Conservation (phyloP, 2,113 vertebrate species). For the Taxidea taxus region DNA sequence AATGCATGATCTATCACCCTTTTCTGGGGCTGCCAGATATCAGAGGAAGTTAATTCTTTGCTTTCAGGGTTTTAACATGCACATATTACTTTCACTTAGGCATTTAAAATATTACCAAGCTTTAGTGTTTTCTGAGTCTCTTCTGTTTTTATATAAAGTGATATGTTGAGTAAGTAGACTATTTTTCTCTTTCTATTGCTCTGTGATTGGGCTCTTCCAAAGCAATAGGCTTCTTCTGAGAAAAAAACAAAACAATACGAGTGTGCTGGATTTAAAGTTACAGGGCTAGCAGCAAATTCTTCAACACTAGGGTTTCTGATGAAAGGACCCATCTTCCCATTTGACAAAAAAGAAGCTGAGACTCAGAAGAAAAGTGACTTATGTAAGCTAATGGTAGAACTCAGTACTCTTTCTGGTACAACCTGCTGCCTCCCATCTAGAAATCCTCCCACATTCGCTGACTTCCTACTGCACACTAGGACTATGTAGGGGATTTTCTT, state of each 20-base stretch:
- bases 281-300: background rate
- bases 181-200: slow-evolving; percentile 3
- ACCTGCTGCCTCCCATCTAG: background rate
- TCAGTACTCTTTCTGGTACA: background rate
- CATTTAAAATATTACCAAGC: slow-evolving; percentile 40
- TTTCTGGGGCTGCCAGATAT: slow-evolving; percentile 10
- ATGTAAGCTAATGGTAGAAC: background rate
- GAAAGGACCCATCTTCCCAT: background rate
- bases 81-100: slow-evolving; percentile 53
- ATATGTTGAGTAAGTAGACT: slow-evolving; percentile 3
- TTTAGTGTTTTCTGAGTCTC: slow-evolving; percentile 39
- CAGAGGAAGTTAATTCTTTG: slow-evolving; percentile 44
- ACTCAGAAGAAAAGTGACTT: background rate
- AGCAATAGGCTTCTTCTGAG: background rate
- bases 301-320: background rate
- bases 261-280: background rate
- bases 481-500: background rate
- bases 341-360: background rate
- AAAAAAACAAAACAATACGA: background rate
- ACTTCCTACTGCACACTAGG: background rate
- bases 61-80: slow-evolving; percentile 31
- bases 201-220: background rate
- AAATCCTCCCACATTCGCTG: background rate
- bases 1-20: slow-evolving; percentile 6
- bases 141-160: slow-evolving; percentile 39